Conservation (phyloP, 2,888 invertebrate genomes). For the Brassicogethes aeneus region DNA sequence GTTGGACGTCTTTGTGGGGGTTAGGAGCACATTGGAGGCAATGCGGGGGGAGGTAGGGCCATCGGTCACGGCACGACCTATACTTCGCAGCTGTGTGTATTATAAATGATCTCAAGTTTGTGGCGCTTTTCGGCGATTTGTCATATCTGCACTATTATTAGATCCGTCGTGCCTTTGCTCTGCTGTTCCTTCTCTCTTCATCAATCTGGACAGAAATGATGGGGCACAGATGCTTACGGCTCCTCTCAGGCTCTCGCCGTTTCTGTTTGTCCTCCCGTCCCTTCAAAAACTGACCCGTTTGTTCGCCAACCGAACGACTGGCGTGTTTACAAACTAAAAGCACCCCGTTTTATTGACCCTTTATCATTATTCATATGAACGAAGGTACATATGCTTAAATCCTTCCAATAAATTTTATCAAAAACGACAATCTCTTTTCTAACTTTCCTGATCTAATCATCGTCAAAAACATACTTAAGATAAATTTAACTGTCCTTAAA, state of each 20-base stretch:
- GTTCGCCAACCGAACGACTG: constrained; percentile 4
- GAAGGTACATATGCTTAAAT: no score
- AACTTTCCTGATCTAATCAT: no score
- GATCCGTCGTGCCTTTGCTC: constrained; percentile 33
- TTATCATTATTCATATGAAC: constrained; percentile 4
- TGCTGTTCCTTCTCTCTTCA: constrained; percentile 26
- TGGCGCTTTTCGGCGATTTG: constrained; percentile 42
- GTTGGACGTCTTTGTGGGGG: no score
- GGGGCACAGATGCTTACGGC: constrained; percentile 21
- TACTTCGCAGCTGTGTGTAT: constrained; percentile 40
- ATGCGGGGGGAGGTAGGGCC: constrained; percentile 6
- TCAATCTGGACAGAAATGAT: constrained; percentile 29
- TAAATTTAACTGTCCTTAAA: no score
- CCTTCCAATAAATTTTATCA: no score
- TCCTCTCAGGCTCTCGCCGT: constrained; percentile 7
- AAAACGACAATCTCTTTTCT: no score
- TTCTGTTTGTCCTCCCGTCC: constrained; percentile 5
- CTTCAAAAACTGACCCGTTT: constrained; percentile 2
- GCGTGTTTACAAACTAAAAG: constrained; percentile 7
- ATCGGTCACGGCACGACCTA: constrained; percentile 35
- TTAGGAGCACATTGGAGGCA: no score
- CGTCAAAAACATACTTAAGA: no score
- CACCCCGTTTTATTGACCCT: constrained; percentile 3
- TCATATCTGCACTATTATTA: constrained; percentile 43
- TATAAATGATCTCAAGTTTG: constrained; percentile 44